These are phyloP conservation scores for Achatina immaculata DNA, from an alignment of 1,140 invertebrate species.

Conservation along the genomic window DNA sequence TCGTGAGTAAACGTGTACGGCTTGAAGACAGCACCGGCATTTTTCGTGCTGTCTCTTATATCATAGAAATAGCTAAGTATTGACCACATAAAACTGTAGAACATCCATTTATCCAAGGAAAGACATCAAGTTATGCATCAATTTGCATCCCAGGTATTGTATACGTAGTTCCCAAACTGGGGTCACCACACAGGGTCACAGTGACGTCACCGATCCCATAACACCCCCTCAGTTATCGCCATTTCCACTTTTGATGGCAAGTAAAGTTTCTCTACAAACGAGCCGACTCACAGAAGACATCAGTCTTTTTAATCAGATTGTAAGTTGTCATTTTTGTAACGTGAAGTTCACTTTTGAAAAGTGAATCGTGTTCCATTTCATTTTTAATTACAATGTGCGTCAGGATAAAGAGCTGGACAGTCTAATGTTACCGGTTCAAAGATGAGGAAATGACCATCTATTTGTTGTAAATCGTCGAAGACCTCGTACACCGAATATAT, in stretches of 20 bases:
- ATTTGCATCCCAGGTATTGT: slow-evolving; percentile 42
- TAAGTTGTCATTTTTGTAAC: not conserved
- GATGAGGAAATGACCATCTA: too few relatives aligned
- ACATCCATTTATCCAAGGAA: slow-evolving; percentile 34
- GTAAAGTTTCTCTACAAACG: slow-evolving; percentile 42
- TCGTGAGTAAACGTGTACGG: slow-evolving; percentile 37
- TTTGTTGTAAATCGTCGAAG: too few relatives aligned
- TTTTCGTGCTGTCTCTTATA: not conserved
- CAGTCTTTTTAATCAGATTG: not conserved
- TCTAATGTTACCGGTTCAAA: too few relatives aligned
- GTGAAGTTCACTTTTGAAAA: too few relatives aligned
- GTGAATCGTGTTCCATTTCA: too few relatives aligned
- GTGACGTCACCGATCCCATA: slow-evolving; percentile 54
- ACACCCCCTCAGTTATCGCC: slow-evolving; percentile 45
- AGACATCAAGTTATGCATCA: slow-evolving; percentile 35
- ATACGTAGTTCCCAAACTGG: slow-evolving; percentile 51
- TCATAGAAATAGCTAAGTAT: slow-evolving; percentile 6
- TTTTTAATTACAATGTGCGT: too few relatives aligned
- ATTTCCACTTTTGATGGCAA: slow-evolving; percentile 50
- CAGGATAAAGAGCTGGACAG: too few relatives aligned
- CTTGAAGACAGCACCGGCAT: not conserved
- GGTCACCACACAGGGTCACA: slow-evolving; percentile 50
- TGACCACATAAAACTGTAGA: slow-evolving; percentile 14
- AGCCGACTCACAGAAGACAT: slow-evolving; percentile 29
- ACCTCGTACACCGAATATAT: too few relatives aligned